Conservation (phyloP, 2,888 invertebrate genomes). For the Nephrotoma appendiculata region DNA sequence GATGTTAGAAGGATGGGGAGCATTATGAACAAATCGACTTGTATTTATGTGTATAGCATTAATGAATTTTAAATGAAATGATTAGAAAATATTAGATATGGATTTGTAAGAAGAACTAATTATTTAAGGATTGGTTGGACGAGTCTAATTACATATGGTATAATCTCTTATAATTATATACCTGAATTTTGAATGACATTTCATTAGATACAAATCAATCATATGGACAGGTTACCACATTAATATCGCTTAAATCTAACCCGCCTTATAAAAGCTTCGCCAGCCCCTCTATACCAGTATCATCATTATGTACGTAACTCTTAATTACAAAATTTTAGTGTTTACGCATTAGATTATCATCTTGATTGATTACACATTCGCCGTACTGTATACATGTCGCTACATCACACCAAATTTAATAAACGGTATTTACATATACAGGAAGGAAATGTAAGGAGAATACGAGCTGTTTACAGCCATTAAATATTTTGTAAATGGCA, state of each 20-base stretch:
- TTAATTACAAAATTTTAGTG: background rate
- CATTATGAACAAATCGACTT: background rate
- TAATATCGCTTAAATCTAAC: no score
- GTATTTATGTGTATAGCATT: background rate
- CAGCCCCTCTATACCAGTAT: background rate
- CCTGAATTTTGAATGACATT: no score
- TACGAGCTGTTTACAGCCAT: background rate
- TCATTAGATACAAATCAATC: background rate
- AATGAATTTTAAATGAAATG: background rate
- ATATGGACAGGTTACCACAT: background rate
- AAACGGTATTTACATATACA: background rate
- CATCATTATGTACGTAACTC: background rate
- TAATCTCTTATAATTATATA: no score
- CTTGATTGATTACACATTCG: background rate
- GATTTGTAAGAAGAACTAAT: no score
- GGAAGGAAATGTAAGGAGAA: background rate
- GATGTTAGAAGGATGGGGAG: background rate
- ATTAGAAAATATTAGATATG: background rate
- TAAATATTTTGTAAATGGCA: background rate
- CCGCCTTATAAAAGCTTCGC: no score
- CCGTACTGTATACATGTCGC: background rate
- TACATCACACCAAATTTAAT: background rate
- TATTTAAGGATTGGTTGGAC: no score
- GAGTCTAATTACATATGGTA: no score
- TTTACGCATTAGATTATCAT: background rate